These are phyloP conservation scores for Corythoichthys intestinalis DNA, from an alignment of 2,113 vertebrate genomes.

Conservation along the genomic window DNA sequence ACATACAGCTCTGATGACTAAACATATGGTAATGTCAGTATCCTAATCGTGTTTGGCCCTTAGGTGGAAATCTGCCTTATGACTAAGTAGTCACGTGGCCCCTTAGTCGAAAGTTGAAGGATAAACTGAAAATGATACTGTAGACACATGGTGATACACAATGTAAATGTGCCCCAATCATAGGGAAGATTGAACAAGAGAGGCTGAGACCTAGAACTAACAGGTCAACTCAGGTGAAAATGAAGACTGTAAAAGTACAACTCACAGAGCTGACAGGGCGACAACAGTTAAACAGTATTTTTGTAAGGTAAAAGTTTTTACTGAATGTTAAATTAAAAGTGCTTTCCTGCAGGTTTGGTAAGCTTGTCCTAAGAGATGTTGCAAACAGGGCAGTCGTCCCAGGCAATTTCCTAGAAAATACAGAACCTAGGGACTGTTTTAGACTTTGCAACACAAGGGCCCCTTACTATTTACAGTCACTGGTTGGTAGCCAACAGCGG, in stretches of 20 bases:
- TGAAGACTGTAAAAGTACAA: background rate
- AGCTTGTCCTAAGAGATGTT: no score
- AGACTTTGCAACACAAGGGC: no score
- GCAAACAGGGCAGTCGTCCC: no score
- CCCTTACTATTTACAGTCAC: no score
- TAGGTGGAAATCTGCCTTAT: constrained; percentile 17
- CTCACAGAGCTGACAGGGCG: background rate
- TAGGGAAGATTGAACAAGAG: no score
- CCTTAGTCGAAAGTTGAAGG: background rate
- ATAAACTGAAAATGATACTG: background rate
- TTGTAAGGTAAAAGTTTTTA: background rate
- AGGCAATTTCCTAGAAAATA: no score
- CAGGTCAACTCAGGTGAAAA: background rate
- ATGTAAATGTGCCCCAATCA: background rate
- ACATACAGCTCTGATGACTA: constrained; percentile 5
- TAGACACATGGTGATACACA: background rate
- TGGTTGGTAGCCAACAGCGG: no score
- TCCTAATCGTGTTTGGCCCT: constrained; percentile 17
- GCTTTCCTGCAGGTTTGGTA: no score
- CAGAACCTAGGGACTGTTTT: no score
- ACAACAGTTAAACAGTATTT: background rate
- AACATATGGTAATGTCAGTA: constrained; percentile 30
- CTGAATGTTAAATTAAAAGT: no score
- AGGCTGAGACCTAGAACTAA: background rate
- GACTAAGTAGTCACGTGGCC: background rate